Evolutionary conservation across 2,113 vertebrate genomes (phyloP), one percentile per base, ranked within the genome.

Genomic region (Centropus unirufus): DNA sequence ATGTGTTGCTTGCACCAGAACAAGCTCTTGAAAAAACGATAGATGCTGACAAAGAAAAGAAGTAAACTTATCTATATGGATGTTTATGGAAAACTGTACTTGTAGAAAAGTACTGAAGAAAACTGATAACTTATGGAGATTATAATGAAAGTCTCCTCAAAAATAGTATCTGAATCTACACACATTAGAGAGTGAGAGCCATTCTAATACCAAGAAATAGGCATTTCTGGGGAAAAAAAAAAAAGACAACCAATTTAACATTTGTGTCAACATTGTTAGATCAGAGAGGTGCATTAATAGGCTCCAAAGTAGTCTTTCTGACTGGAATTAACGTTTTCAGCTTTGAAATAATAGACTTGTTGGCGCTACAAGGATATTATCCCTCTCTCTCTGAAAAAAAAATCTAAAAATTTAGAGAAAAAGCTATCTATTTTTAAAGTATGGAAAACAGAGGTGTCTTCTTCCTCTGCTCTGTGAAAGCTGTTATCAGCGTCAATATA

Each of bases 71-170:
- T 26, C 11, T 3, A 14, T 46, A 55, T 11, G 10, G 44, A 61
- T 24, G 11, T 17, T 81, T 64, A 81, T 29, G 26, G 59, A 77
- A 70, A 36, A 82, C 14, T 49, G 27, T 42, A 76, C 5, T 72
- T 63, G 7, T 36, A 14, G 27, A 59, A 91, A 78, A 81, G 21
- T 55, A 30, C 24, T n/a, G 12, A 84, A 77, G 32, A 81, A 87
- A n/a, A 4, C 4, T 0, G 2, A 24, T 5, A 69, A 8, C 9
- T 77, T 68, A 44, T 7, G 6, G 18, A 63, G 3, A 4, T 68
- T 34, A 47, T 17, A 76, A 12, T 27, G 42, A 39, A 63, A 80
- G 32, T 59, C 32, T 84, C 23, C 6, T 67, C 7, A 42, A 19
- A 74, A 78, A 29, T 23, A 46, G 8, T 36, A 46, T 36, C 7